These are phyloP conservation scores for Calosoma granatense DNA, from an alignment of 1,140 invertebrate genomes.

Conservation along the genomic window DNA sequence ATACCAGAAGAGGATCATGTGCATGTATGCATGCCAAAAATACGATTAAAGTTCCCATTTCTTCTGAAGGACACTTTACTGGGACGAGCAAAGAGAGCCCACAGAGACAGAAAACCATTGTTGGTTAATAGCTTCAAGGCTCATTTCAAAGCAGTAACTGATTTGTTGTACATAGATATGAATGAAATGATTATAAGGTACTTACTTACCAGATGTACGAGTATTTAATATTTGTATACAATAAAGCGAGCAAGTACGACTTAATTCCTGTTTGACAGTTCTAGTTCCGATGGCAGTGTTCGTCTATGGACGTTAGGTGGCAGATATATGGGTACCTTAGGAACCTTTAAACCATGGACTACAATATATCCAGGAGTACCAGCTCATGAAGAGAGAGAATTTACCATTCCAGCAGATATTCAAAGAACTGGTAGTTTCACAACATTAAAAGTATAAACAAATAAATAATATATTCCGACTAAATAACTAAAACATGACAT, in stretches of 20 bases:
- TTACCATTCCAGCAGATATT: slow-evolving; percentile 51
- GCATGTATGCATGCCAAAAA: slow-evolving; percentile 42
- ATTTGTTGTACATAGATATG: slow-evolving; percentile 47
- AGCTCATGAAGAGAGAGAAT: slow-evolving; percentile 30
- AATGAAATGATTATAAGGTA: slow-evolving; percentile 50
- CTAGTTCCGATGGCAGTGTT: slow-evolving; percentile 59
- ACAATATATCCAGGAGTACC: slow-evolving; percentile 38
- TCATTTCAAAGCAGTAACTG: slow-evolving; percentile 47
- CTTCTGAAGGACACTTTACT: slow-evolving; percentile 46
- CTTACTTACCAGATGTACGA: slow-evolving; percentile 13
- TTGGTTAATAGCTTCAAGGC: slow-evolving; percentile 54
- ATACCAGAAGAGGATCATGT: slow-evolving; percentile 25
- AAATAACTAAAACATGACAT: slow-evolving; percentile 27
- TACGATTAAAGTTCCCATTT: slow-evolving; percentile 59
- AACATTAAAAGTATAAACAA: slow-evolving; percentile 43
- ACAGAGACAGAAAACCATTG: slow-evolving; percentile 47
- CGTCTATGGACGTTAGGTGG: slow-evolving; percentile 57
- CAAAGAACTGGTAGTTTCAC: slow-evolving; percentile 52
- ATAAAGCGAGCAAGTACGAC: too few species aligned
- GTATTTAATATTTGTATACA: too few species aligned
- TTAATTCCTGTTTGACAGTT: too few species aligned
- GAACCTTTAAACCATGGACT: slow-evolving; percentile 48
- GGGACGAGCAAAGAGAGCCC: slow-evolving; percentile 50
- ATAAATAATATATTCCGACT: background rate
- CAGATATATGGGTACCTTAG: slow-evolving; percentile 56